Evolutionary conservation across 2,888 invertebrate species (phyloP).

Genomic region (Zygaena filipendulae): DNA sequence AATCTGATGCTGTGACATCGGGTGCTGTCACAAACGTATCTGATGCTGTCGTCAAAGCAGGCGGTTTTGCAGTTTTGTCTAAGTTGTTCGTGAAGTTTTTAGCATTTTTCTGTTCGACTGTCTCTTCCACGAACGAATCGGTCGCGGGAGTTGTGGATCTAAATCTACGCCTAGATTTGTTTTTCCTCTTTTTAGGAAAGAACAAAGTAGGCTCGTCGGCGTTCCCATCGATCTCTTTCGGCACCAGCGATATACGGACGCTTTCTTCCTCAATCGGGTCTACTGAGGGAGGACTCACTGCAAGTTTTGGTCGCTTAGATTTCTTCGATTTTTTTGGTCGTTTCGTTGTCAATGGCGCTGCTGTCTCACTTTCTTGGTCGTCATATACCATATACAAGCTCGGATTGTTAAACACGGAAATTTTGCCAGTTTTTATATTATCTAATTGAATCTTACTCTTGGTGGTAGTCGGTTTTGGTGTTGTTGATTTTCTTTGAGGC

Average conservation of each 20-base stretch:
- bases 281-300: constrained; percentile 8
- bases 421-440: constrained; percentile 27
- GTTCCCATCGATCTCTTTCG: constrained; percentile 27
- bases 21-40: constrained; percentile 3
- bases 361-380: constrained; percentile 21
- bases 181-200: constrained; percentile 40
- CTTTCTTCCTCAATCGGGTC: constrained; percentile 17
- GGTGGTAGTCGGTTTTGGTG: constrained; percentile 17
- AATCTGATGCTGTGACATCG: constrained; percentile 3
- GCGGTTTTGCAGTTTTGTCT: constrained; percentile 1
- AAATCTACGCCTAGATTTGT: constrained; percentile 26
- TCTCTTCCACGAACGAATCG: constrained; percentile 25
- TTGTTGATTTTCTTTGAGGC: constrained; percentile 18
- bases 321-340: constrained; percentile 6
- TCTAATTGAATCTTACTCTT: no score
- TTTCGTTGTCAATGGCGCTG: constrained; percentile 8
- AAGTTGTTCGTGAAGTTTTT: constrained; percentile 1
- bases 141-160: constrained; percentile 19
- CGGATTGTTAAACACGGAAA: constrained; percentile 50
- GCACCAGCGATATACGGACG: constrained; percentile 43
- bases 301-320: constrained; percentile 13
- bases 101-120: constrained; percentile 14
- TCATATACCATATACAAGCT: constrained; percentile 35
- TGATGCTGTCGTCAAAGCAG: constrained; percentile 1
- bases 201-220: constrained; percentile 44